These are phyloP conservation scores for Choreutis nemorana DNA, from an alignment of 2,888 invertebrate genomes.

Conservation along the genomic window DNA sequence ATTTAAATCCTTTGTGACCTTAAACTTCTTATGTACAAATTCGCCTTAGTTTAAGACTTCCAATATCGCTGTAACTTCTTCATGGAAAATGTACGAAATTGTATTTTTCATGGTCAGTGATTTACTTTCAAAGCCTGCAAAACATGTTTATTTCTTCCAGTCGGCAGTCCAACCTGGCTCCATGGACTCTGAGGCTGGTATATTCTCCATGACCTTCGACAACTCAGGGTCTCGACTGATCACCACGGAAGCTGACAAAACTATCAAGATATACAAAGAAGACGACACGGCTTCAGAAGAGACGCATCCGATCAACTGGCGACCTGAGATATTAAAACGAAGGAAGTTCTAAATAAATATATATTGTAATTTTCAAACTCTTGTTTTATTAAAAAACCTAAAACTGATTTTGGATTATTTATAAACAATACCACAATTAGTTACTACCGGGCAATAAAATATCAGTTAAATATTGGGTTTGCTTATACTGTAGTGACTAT, in stretches of 20 bases:
- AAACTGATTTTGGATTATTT: too few species aligned
- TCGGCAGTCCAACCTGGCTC: constrained; percentile 98
- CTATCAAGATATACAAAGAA: constrained; percentile 98
- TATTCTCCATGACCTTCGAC: constrained; percentile 96
- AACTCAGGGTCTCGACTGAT: constrained; percentile 93
- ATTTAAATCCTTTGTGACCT: too few species aligned
- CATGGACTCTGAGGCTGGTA: constrained; percentile 98
- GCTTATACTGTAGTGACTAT: too few species aligned
- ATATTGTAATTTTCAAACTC: constrained; percentile 7
- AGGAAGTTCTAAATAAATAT: constrained; percentile 77
- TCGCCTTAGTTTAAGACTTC: too few species aligned
- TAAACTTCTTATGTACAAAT: too few species aligned
- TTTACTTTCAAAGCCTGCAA: not conserved
- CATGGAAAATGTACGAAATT: too few species aligned
- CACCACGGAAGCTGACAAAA: constrained; percentile 98
- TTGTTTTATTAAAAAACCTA: not conserved
- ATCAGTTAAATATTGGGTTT: too few species aligned
- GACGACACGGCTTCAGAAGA: constrained; percentile 97
- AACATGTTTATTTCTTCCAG: constrained; percentile 48
- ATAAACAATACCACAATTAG: too few species aligned
- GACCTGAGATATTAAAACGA: constrained; percentile 93
- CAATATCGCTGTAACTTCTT: too few species aligned
- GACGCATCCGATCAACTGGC: constrained; percentile 96
- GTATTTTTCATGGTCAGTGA: not conserved
- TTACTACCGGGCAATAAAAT: too few species aligned